Evolutionary conservation across 37 sponge, comb jelly and placozoan genomes (phyloP), one percentile per base, ranked within the genome.

Genomic region (Beroe ovata): DNA sequence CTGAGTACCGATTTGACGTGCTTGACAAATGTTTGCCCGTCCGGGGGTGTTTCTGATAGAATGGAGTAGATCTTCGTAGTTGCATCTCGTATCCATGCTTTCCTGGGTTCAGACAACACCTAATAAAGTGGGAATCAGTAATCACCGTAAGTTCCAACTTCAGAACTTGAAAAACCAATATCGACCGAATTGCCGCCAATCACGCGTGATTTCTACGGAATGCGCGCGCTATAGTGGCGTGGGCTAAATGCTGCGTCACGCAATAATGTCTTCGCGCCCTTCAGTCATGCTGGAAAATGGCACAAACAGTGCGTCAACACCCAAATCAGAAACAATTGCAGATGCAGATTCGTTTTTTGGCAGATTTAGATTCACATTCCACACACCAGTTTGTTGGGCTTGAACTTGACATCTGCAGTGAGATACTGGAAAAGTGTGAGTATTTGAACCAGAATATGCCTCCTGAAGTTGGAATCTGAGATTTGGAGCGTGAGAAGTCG

Each of bases 341-440:
- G n/a, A n/a, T n/a, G n/a, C n/a, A n/a, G n/a, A n/a, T n/a, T n/a
- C n/a, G n/a, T n/a, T n/a, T n/a, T n/a, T n/a, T 58, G 59, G 59
- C 16, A 58, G 59, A 58, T 11, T 11, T 19, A 58, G 59, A 58
- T 58, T 58, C 64, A n/a, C n/a, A n/a, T 62, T 25, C 3, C 63
- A 25, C 63, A 1, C 28, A 77, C 84, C 84, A 77, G 54, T 41
- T 77, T 77, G 37, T 90, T 38, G 0, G 88, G 37, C 64, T 94
- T 95, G 90, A 95, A 99, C 88, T 99, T 99, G 66, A 95, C 92
- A 35, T 90, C 88, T 23, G 92, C 91, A 38, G 90, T 92, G 38
- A 99, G 90, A 47, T 99, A 99, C 71, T 99, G 96, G 39, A 99
- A 99, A 30, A 99, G 89, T 34, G 96, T 94, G 64, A 99, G 90